Evolutionary conservation across 64 coral and sea anemone genomes (phyloP), one percentile per base, ranked within the genome.

Genomic region (Trachythela sp.): DNA sequence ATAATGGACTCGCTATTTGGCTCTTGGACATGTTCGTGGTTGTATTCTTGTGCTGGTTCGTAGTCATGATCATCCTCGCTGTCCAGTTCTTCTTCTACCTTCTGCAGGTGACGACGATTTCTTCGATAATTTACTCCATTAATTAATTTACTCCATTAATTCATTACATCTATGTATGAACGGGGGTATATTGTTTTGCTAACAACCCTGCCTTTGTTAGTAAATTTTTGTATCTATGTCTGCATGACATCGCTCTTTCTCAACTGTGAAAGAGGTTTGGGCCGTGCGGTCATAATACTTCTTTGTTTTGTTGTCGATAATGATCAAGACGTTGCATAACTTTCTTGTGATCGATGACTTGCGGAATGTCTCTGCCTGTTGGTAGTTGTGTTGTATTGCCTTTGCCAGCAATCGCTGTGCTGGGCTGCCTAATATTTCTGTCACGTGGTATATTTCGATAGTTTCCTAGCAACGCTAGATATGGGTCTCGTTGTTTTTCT

Each of bases 381-480:
- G 70, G 87, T 51, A 87, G 48, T 32, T 8, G 41, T 60, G 86
- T 87, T 87, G 54, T 87, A 5, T 48, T 87, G 52, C 86, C 17
- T 35, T 35, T 52, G 86, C 58, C 58, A 87, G 41, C 48, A 87
- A 39, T 39, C 86, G 58, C 31, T 87, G 54, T 38, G 37, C 48
- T 38, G 86, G 35, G 60, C 86, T 87, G 58, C 86, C 54, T 51
- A 87, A 39, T 58, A 87, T 40, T 36, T 52, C 27, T n/a, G 11
- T 68, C 86, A 67, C 86, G 58, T 87, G 54, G 86, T 39, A 51
- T 87, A 60, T 87, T 87, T 18, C 54, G 54, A 87, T 87, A 60
- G n/a, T n/a, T n/a, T 37, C 8, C 48, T 9, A 87, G 86, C 31
- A 87, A 40, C 20, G 52, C 35, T 58, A 87, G 48, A 39, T 87